Percentiles rank a stretch among this genome's conserved stretches.
Conservation (phyloP, 2,888 invertebrate genomes). For the Beris chalybata region DNA sequence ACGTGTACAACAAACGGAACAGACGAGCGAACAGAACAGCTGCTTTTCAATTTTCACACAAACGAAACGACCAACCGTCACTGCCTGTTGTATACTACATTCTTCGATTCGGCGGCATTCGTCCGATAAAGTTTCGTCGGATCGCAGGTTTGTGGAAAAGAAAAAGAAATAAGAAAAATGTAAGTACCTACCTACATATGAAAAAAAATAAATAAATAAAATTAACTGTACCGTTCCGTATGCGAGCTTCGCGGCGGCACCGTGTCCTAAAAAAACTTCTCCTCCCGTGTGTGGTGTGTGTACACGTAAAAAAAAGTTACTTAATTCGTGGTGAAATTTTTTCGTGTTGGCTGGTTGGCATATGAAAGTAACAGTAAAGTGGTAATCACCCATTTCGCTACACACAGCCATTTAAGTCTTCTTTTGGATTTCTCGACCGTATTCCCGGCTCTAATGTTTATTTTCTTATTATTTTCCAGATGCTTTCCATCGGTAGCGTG, state of each 20-base stretch:
- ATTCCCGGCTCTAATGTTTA: neutral
- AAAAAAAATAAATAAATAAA: neutral
- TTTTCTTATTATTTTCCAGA: slow-evolving; percentile 11
- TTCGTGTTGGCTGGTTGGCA: neutral
- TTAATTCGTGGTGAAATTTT: slow-evolving; percentile 30
- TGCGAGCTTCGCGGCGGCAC: slow-evolving; percentile 11
- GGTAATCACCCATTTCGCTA: neutral
- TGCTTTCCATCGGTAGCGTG: neutral
- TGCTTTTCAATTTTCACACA: slow-evolving; percentile 2
- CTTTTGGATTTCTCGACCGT: neutral
- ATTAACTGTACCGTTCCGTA: slow-evolving; percentile 26
- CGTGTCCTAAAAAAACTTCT: slow-evolving; percentile 23
- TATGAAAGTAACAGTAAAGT: slow-evolving; percentile 1
- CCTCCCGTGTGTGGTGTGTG: slow-evolving; percentile 19
- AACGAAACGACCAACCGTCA: neutral
- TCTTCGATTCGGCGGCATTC: neutral
- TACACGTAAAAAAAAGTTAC: slow-evolving; percentile 22
- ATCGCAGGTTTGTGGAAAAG: neutral
- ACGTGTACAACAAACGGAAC: neutral
- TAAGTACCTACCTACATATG: too few species aligned
- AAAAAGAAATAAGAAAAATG: neutral
- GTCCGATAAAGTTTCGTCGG: neutral
- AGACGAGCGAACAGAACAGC: neutral
- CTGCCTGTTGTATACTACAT: too few species aligned
- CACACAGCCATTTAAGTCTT: neutral